phyloP scores from a whole-genome alignment of 2,113 vertebrate genomes.

The rat (Rattus norvegicus) region DNA sequence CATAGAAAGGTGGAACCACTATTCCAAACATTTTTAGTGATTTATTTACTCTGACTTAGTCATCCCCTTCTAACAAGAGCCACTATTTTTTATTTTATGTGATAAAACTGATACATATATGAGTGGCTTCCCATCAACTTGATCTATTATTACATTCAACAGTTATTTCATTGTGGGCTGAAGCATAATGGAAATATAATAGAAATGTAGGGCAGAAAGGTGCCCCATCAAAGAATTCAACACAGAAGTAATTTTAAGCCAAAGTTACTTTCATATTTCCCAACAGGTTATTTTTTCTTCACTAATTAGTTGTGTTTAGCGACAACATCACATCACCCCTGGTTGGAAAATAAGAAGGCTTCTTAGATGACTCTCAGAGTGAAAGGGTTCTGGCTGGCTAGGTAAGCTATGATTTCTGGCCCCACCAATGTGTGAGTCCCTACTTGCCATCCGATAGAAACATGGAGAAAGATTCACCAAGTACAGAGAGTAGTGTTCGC shows the following conservation, averaged over 20 bases:
- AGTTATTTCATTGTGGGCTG: not conserved
- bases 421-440: not conserved
- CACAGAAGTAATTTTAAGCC: slow-evolving; percentile 5
- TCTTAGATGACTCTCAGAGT: not conserved
- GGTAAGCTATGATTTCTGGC: not conserved
- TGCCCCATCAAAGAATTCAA: not conserved
- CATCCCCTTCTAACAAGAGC: not conserved
- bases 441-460: not conserved
- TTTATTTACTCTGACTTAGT: not conserved
- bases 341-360: not conserved
- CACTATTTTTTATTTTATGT: not conserved
- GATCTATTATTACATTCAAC: not conserved
- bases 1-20: not conserved
- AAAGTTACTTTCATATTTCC: slow-evolving; percentile 1
- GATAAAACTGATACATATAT: not conserved
- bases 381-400: not conserved
- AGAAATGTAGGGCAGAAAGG: not conserved
- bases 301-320: not conserved
- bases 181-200: not conserved
- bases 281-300: not conserved
- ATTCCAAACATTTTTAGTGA: slow-evolving; percentile 4
- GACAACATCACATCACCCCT: too few species aligned
- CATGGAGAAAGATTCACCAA: not conserved
- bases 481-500: slow-evolving; percentile 2
- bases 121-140: not conserved